Percentiles rank a stretch among this genome's conserved stretches.
These are phyloP conservation scores for Syritta pipiens DNA, from an alignment of 2,888 invertebrate genomes.

Conservation along the genomic window DNA sequence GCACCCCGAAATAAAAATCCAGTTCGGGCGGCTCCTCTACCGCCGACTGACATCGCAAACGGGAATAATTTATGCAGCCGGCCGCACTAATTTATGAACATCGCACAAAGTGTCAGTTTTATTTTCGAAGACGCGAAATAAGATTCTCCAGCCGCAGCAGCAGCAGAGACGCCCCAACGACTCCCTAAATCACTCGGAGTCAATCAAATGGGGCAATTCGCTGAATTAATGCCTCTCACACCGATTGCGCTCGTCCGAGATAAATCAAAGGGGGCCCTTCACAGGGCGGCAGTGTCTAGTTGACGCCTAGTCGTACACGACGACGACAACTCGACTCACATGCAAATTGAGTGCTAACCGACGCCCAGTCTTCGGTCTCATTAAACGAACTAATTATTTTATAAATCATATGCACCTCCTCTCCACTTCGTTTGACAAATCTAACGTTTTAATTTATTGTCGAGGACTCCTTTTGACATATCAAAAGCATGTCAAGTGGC, in stretches of 20 bases:
- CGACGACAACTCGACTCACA: slow-evolving; percentile 47
- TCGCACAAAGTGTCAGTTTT: slow-evolving; percentile 59
- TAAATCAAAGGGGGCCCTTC: slow-evolving; percentile 46
- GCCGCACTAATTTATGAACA: slow-evolving; percentile 60
- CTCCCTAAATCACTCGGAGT: slow-evolving; percentile 65
- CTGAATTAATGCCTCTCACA: slow-evolving; percentile 58
- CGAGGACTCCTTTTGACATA: slow-evolving; percentile 61
- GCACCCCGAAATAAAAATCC: too few species aligned
- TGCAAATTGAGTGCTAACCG: slow-evolving; percentile 67
- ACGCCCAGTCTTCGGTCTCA: slow-evolving; percentile 64
- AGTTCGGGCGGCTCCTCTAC: too few species aligned
- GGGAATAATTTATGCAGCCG: slow-evolving; percentile 60
- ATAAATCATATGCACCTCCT: slow-evolving; percentile 68
- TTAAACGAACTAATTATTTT: slow-evolving; percentile 72
- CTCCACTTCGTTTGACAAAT: slow-evolving; percentile 35
- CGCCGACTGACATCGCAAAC: slow-evolving; percentile 25
- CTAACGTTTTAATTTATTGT: slow-evolving; percentile 69
- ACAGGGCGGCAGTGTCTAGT: slow-evolving; percentile 25
- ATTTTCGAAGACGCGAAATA: slow-evolving; percentile 52
- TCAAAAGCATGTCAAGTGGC: slow-evolving; percentile 65
- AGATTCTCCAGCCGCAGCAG: slow-evolving; percentile 26
- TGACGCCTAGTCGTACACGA: slow-evolving; percentile 59
- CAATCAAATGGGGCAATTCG: slow-evolving; percentile 65
- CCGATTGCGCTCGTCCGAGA: slow-evolving; percentile 51
- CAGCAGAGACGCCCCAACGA: slow-evolving; percentile 10